Percentiles rank a stretch among this genome's conserved stretches.
phyloP scores from a whole-genome alignment of 2,797 vertebrate genomes.

The Alfaro cultratus region DNA sequence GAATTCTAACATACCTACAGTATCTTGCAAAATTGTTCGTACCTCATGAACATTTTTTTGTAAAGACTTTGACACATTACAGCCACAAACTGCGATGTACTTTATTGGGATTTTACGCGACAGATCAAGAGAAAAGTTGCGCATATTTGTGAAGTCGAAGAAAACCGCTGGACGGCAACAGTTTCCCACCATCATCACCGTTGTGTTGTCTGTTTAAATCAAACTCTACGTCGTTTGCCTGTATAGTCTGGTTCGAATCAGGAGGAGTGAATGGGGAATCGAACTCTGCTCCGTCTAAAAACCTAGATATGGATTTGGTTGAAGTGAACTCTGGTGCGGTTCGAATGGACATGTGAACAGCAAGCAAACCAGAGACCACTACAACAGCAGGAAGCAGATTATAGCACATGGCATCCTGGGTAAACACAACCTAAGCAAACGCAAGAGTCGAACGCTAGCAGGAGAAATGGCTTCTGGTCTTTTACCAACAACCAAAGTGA shows the following conservation, averaged over 20 bases:
- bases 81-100: neutral
- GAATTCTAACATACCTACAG: constrained; percentile 73
- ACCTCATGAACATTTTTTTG: neutral
- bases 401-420: neutral
- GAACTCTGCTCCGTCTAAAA: neutral
- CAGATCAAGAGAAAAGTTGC: neutral
- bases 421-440: neutral
- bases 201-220: neutral
- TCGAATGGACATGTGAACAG: neutral
- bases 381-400: neutral
- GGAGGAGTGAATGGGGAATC: neutral
- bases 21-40: constrained; percentile 1
- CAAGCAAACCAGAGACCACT: neutral
- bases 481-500: neutral
- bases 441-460: neutral
- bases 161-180: neutral
- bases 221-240: neutral
- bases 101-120: neutral
- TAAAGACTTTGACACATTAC: neutral
- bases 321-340: neutral
- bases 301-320: neutral
- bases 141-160: neutral
- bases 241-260: neutral
- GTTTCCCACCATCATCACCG: too few relatives aligned
- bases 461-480: neutral